Evolutionary conservation across 2,888 invertebrate genomes (phyloP), one percentile per base, ranked within the genome.

Genomic region (Tachina lurida): DNA sequence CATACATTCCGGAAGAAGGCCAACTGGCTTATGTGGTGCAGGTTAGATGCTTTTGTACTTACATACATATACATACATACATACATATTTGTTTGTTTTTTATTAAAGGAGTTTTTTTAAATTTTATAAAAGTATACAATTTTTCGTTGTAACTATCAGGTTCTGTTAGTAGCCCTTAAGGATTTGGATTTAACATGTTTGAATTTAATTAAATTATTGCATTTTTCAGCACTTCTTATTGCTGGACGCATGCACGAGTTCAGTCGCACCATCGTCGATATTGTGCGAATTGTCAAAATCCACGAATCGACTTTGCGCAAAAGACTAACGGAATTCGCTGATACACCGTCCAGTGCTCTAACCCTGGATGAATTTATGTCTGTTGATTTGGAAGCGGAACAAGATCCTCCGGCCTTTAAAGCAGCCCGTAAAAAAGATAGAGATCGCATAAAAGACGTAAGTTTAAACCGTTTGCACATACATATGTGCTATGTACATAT

Each of bases 1-100:
- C 92, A 97, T 99, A 92, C 98, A 98, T 92, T 97, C 97, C 0
- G 99, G 99, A 10, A 94, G 99, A 83, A 94, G 99, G 88, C 99
- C 99, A 1, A 98, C 99, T 0, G 99, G 99, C 13, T 95, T 99
- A 22, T 99, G 99, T 93, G 99, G 99, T 39, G 99, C 99, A 91
- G 98, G 98, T 97, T 92, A 92, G 89, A 87, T 62, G 41, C 3
- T 41, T 10, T 12, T 63, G 39, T 17, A 49, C 10, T 52, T 74
- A 22, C 12, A 45, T 45, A 19, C 22, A 65, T 62, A 31, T 17
- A 49, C 10, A 45, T 74, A 22, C 12, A 45, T 45, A 19, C 22
- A 65, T 62, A 31, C 8, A 52, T 70, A 10, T 12, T 39, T 70
- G 54, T 39, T 13, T 39, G 12, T 22, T 22, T 10, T 15, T 10